Base-by-base conservation (phyloP, 64 coral and sea anemone species). In the Porites australiensis region DNA sequence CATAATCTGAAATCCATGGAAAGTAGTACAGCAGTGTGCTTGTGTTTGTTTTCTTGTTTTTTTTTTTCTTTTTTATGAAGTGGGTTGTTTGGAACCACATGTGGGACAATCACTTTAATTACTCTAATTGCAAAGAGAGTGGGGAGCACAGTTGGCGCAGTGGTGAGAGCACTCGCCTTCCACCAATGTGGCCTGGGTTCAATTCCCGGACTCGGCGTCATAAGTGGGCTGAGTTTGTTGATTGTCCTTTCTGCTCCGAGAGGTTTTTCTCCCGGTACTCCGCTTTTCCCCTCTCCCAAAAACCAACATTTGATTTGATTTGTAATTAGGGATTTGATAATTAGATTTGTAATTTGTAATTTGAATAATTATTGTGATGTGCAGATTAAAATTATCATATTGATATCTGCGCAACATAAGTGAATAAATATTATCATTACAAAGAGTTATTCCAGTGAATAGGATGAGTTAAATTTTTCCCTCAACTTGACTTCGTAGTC, bases 31-130 rank as follows among this genome's bases (percentile, higher is more conserved):
- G 84, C 84, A 87, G 84, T 72, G 67, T 72, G 67, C 18, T 73
- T 87, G 84, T 58, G 84, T 71, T 64, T n/a, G n/a, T 63, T 64
- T 83, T 64, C 11, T 22, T 83, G 11, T 37, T 0, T 0, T 37
- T 37, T 37, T 37, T 37, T n/a, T n/a, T n/a, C n/a, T n/a, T n/a
- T n/a, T 37, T 37, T 37, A 71, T 70, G 83, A 10, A 45, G 52
- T 87, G 84, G 66, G 84, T 87, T n/a, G 65, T 86, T 87, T 87
- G 84, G 45, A 87, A 87, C 84, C 84, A 87, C 84, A 87, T 72
- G 22, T 86, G 67, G 65, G 66, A 87, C 37, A 49, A 87, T 72
- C 45, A 73, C 72, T 53, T 71, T 71, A 87, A 87, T 73, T 87
- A 87, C 43, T 72, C 48, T 87, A 73, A 72, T 72, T 87, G 47